Percentiles rank a stretch among this genome's conserved stretches.
phyloP scores from a whole-genome alignment of 2,888 invertebrate species.

The Disparrhopalites patrizii region DNA sequence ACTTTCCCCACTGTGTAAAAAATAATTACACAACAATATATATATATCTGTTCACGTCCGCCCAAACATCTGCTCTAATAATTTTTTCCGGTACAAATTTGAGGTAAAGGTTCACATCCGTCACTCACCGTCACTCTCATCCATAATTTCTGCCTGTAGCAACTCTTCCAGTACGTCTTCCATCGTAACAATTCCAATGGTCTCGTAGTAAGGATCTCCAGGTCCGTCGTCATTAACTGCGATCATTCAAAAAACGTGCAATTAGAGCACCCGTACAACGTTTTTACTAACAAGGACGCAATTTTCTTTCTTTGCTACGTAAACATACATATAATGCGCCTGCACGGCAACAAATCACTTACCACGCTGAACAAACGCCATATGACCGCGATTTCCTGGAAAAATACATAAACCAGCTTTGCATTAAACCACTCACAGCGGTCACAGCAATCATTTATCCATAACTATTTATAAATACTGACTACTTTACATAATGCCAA shows the following conservation, averaged over 20 bases:
- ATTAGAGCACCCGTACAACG: not conserved
- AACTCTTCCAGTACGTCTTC: slow-evolving; percentile 98
- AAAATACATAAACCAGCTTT: not conserved
- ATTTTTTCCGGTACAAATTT: no score
- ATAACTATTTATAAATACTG: not conserved
- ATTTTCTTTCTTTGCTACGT: not conserved
- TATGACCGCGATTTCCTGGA: slow-evolving; percentile 75
- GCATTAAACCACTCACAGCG: not conserved
- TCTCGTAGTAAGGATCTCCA: slow-evolving; percentile 90
- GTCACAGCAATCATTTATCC: no score
- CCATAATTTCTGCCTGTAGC: slow-evolving; percentile 95
- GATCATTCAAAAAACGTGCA: not conserved
- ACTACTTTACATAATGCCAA: not conserved
- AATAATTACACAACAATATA: not conserved
- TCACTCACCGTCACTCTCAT: slow-evolving; percentile 81
- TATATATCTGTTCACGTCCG: not conserved
- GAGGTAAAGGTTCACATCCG: not conserved
- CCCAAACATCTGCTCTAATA: no score
- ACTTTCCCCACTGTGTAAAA: slow-evolving; percentile 72
- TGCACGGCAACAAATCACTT: not conserved
- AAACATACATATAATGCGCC: not conserved
- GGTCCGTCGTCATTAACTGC: slow-evolving; percentile 84
- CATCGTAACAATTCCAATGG: slow-evolving; percentile 89
- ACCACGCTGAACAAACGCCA: slow-evolving; percentile 87
- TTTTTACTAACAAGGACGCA: not conserved